phyloP scores from a whole-genome alignment of 2,888 invertebrate genomes.

The Aspidiotus destructor region DNA sequence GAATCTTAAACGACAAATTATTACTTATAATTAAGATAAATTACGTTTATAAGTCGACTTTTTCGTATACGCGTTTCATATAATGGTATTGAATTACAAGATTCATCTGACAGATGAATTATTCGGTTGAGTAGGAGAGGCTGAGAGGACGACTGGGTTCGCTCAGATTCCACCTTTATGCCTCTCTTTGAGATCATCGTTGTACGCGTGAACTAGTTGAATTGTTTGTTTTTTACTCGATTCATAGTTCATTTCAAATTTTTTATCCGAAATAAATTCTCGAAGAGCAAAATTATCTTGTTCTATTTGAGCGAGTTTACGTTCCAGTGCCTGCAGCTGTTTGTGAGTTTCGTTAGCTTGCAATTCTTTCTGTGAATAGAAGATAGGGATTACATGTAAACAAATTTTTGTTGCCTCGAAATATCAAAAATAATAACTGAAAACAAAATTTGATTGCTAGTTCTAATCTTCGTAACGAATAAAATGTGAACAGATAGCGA shows the following conservation, averaged over 20 bases:
- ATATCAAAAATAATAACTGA: background rate
- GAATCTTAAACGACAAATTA: no score
- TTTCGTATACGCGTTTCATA: no score
- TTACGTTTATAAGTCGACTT: no score
- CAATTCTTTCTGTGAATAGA: conserved; percentile 47
- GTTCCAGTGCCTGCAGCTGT: conserved; percentile 59
- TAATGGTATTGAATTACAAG: no score
- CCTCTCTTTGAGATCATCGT: conserved; percentile 28
- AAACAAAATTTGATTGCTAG: no score
- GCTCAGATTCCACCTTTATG: conserved; percentile 1
- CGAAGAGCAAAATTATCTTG: conserved; percentile 57
- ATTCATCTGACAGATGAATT: no score
- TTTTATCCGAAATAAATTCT: conserved; percentile 58
- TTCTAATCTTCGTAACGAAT: no score
- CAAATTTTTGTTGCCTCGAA: background rate
- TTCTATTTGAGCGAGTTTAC: conserved; percentile 57
- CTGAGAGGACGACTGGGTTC: no score
- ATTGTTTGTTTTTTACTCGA: conserved; percentile 53
- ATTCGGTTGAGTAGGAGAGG: no score
- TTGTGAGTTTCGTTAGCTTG: conserved; percentile 61
- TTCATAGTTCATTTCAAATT: conserved; percentile 57
- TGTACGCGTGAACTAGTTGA: conserved; percentile 42
- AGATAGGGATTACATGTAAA: background rate
- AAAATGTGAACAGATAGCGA: no score
- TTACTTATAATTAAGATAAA: no score